A percentile compares a stretch with the other conserved stretches of the same genome.
Conservation (phyloP, 2,797 vertebrate species). For the Momotus momota region DNA sequence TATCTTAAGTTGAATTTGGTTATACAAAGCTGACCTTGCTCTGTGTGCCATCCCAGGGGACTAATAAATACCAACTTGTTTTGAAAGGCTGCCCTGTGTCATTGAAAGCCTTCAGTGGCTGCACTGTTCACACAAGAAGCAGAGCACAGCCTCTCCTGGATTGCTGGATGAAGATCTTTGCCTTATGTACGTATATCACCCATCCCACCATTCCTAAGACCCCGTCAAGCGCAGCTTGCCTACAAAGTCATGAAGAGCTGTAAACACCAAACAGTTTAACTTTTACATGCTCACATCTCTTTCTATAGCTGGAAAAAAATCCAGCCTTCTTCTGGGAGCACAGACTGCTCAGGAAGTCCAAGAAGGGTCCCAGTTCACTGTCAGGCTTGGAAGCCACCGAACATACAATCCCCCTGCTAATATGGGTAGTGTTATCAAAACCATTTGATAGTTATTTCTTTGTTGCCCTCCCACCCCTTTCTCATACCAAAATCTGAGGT, state of each 20-base stretch:
- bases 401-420: not conserved
- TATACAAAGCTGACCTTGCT: not conserved
- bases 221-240: not conserved
- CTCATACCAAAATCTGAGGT: not conserved
- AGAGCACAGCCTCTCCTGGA: not conserved
- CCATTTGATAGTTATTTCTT: not conserved
- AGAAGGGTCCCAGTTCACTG: not conserved
- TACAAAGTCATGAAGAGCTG: not conserved
- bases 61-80: not conserved
- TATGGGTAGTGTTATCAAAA: not conserved
- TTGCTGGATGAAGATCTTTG: not conserved
- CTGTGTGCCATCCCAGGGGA: not conserved
- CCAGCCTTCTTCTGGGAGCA: not conserved
- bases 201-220: not conserved
- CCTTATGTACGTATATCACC: accelerated
- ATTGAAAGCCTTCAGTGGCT: not conserved
- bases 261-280: not conserved
- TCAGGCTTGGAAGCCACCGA: not conserved
- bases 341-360: not conserved
- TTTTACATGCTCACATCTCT: not conserved
- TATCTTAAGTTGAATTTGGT: not conserved
- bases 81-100: not conserved
- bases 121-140: not conserved
- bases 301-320: not conserved
- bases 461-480: not conserved